Conservation (phyloP, 2,797 vertebrate species). For the Anniella stebbinsi region DNA sequence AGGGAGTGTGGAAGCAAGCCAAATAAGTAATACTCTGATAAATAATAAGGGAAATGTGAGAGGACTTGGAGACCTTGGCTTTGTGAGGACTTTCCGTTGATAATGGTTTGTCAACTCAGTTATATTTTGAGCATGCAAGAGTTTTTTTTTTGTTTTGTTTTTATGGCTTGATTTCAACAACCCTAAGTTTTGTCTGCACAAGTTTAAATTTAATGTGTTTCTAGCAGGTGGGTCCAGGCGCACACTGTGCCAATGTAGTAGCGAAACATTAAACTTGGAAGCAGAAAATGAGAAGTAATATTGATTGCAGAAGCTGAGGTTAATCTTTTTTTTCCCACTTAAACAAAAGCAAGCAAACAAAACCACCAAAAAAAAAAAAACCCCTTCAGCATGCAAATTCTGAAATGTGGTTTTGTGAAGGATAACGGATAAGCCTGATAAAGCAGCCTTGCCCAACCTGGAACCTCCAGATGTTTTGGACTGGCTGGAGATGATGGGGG, state of each 20-base stretch:
- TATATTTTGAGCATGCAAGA: not conserved
- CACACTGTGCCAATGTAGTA: not conserved
- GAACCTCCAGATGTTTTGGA: too few relatives aligned
- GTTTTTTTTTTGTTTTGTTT: slow-evolving; percentile 9
- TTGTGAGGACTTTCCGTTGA: not conserved
- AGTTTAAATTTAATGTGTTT: not conserved
- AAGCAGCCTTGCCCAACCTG: too few relatives aligned
- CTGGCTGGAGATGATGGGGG: too few relatives aligned
- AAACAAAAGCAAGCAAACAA: not conserved
- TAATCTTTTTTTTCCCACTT: not conserved
- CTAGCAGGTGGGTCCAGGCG: not conserved
- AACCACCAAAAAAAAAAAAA: not conserved
- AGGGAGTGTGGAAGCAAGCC: not conserved
- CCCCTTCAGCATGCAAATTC: not conserved
- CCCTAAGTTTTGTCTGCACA: not conserved
- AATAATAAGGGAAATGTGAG: not conserved
- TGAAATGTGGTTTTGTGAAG: not conserved
- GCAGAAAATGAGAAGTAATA: slow-evolving; percentile 15
- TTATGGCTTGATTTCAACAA: not conserved
- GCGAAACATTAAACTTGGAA: not conserved
- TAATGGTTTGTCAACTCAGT: not conserved
- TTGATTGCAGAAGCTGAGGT: not conserved
- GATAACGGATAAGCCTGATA: not conserved
- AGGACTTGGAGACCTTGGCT: not conserved
- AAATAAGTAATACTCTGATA: not conserved